phyloP scores from a whole-genome alignment of 2,888 invertebrate genomes.

The Hirudinaria manillensis region DNA sequence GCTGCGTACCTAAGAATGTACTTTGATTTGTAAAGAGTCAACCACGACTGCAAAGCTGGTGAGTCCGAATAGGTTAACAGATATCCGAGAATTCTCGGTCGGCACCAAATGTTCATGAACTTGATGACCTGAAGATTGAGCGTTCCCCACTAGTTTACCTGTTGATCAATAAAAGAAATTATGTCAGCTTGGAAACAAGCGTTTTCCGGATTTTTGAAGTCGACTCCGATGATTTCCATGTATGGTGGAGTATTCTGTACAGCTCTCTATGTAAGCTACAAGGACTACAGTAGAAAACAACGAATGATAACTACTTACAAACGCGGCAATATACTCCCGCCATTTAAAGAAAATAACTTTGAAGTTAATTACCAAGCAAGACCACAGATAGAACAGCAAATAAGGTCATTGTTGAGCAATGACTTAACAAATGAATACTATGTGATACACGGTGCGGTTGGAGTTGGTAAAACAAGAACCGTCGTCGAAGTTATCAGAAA shows the following conservation, averaged over 20 bases:
- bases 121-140: too few species aligned
- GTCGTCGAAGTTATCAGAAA: slow-evolving; percentile 37
- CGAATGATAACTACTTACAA: slow-evolving; percentile 37
- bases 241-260: slow-evolving; percentile 31
- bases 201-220: slow-evolving; percentile 15
- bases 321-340: slow-evolving; percentile 38
- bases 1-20: too few species aligned
- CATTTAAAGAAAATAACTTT: slow-evolving; percentile 36
- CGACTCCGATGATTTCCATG: slow-evolving; percentile 29
- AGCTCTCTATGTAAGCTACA: slow-evolving; percentile 38
- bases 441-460: slow-evolving; percentile 39
- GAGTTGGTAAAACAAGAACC: slow-evolving; percentile 39
- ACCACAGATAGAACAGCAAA: slow-evolving; percentile 25
- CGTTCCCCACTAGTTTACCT: too few species aligned
- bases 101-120: too few species aligned
- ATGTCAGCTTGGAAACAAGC: slow-evolving; percentile 31
- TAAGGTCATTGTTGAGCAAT: slow-evolving; percentile 28
- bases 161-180: too few species aligned
- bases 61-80: too few species aligned
- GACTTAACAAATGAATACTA: slow-evolving; percentile 39
- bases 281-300: slow-evolving; percentile 33
- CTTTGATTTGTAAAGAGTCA: too few species aligned
- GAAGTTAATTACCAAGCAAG: slow-evolving; percentile 35
- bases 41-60: too few species aligned
- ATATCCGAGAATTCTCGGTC: too few species aligned